A percentile compares a stretch with the other conserved stretches of the same genome.
Conservation (phyloP, 2,888 invertebrate genomes). For the Gisinianus flammeolus region DNA sequence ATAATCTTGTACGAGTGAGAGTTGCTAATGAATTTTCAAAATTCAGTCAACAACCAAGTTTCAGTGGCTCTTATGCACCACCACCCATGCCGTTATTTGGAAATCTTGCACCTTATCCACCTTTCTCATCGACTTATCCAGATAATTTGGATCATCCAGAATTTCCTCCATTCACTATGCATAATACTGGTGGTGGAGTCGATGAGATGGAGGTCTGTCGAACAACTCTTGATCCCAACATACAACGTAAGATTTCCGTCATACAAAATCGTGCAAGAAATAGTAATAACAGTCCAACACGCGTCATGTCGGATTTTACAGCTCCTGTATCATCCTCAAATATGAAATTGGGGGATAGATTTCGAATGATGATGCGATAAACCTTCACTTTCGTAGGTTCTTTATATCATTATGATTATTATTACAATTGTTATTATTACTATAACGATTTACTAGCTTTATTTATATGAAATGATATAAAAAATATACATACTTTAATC, state of each 20-base stretch:
- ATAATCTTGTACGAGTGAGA: constrained; percentile 6
- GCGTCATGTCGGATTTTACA: constrained; percentile 52
- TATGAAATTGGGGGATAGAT: constrained; percentile 54
- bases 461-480: too few relatives aligned
- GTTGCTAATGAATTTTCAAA: constrained; percentile 23
- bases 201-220: constrained; percentile 22
- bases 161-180: constrained; percentile 7
- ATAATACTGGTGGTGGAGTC: background rate
- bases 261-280: constrained; percentile 52
- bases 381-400: too few relatives aligned
- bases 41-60: background rate
- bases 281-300: constrained; percentile 26
- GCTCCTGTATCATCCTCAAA: constrained; percentile 52
- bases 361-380: constrained; percentile 46
- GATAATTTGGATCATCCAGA: background rate
- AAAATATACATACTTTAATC: too few relatives aligned
- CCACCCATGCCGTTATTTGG: background rate
- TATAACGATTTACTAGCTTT: too few relatives aligned
- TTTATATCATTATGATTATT: too few relatives aligned
- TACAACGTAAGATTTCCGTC: constrained; percentile 53
- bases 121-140: background rate
- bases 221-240: constrained; percentile 52
- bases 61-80: background rate
- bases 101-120: background rate
- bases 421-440: too few relatives aligned